Base-by-base conservation (phyloP, 2,888 invertebrate genomes). In the Sclerodermus sp. region DNA sequence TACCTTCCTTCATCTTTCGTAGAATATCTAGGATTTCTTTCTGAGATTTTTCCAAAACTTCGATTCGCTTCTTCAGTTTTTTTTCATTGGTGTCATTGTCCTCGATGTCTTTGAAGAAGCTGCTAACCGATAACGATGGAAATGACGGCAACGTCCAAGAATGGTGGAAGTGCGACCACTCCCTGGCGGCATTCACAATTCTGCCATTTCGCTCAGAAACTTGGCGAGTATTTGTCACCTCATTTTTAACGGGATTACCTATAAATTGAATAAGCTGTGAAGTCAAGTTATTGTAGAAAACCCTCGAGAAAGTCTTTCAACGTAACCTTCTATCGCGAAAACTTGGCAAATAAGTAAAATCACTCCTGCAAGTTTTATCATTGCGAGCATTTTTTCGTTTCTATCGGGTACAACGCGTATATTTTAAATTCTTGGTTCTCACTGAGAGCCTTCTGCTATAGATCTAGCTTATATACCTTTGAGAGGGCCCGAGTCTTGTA, bases 21-120 rank as follows among this genome's bases (percentile, higher is more conserved):
- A 64, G 14, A 12, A 45, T 40, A 6, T 47, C 13, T 5, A 53
- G 17, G 4, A 64, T 39, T 5, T 53, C 53, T 6, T 49, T 45
- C 15, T 63, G 62, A 1, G 50, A 50, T 5, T 43, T 47, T 37
- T 68, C 64, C 31, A 68, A 42, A 1, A 23, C 44, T 1, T 41
- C 31, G 5, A 67, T 39, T 39, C 59, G 47, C 18, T 32, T 45
- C 10, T 43, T 38, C 4, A 34, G 34, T 12, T 12, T 34, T 12
- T 13, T 34, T 30, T 39, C 15, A 16, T 14, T 17, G 10, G 10
- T 29, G 12, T 45, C 38, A 16, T 10, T 15, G 9, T 48, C 31
- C 0, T 51, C 43, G 12, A 49, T 42, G 17, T 45, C 44, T 15
- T 42, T 16, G 46, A 55, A 57, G 6, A 57, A 41, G 40, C 30